Evolutionary conservation across 2,797 vertebrate genomes (phyloP), one percentile per base, ranked within the genome.

Genomic region (Enteromius paludinosus): DNA sequence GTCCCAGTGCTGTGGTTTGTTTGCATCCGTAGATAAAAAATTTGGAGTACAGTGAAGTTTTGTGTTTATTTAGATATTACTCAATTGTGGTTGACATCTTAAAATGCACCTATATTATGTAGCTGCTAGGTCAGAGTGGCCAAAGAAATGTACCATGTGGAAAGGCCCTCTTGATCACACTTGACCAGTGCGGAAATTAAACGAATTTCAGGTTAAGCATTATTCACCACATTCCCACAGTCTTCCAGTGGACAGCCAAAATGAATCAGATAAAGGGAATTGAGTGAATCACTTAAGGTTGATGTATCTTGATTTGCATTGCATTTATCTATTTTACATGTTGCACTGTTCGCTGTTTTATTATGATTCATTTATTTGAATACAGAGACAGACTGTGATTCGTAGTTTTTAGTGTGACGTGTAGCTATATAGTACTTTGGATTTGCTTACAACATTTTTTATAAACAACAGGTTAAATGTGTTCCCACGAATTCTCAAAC

Each of bases 1-100:
- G 41, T 30, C 28, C 30, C 41, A 5, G 12, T 62, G 54, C 54
- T 43, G 73, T 61, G 79, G 73, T 77, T 74, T 72, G 56, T 84
- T 84, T 75, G 30, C 38, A 61, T 61, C n/a, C 30, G 17, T 74
- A 69, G 20, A 52, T 52, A 74, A 86, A 86, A 45, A 65, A 23
- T 45, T 78, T 70, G 68, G 69, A 66, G 79, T 15, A 5, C 43
- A 77, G 78, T 49, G 47, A 43, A 49, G 41, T 77, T 76, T 20
- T 81, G 8, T 64, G 38, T 56, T 71, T 30, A 18, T 25, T 43
- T 62, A 59, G 20, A 47, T 65, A 82, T 75, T 81, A 38, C 47
- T 54, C 28, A 54, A 10, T 18, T 77, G 49, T 5, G 38, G 38
- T 70, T 59, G 54, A 41, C 23, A 69, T 28, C 17, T 25, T 9